Base-by-base conservation (phyloP, 1,140 invertebrate genomes). In the Drosophila funebris region DNA sequence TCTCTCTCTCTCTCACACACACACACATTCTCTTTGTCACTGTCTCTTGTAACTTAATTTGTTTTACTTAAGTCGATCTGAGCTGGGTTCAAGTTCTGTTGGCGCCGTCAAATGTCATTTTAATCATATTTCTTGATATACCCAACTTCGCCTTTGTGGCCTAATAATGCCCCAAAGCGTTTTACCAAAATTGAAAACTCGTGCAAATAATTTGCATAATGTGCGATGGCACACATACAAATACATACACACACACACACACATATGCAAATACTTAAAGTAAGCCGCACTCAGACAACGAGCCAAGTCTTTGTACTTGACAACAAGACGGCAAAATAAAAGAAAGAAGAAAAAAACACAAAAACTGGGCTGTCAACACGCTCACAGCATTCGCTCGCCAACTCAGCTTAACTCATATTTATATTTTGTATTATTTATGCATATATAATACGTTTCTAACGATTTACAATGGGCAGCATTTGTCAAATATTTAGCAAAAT, bases 161-260 rank as follows among this genome's bases (percentile, higher is more conserved):
- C 68, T 83, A 76, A 83, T 83, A 78, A 83, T 76, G 52, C 67
- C 74, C 82, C 56, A 87, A 78, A 87, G 80, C 81, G 66, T 84
- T 84, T 85, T 73, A 70, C 76, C 78, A 87, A 85, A 82, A 85
- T 85, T 85, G 82, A 85, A 85, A 85, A 82, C 81, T 85, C 82
- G 74, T 82, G 82, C 83, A 85, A 87, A 87, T 87, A 78, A 85
- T 85, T 85, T 85, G 75, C 82, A 85, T 85, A 85, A 85, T 87
- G 56, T 74, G 60, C 64, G 36, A 41, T 31, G 62, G 14, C 63
- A 80, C 24, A 22, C 57, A 9, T 53, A 37, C 14, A 24, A 46
- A 29, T 31, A 50, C 46, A 43, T 44, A 37, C 13, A 43, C 31
- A 39, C 22, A 43, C 53, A 72, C 9, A 56, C n/a, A 31, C 20